Base-by-base conservation (phyloP, 2,888 invertebrate genomes). In the Archips crataeganus region DNA sequence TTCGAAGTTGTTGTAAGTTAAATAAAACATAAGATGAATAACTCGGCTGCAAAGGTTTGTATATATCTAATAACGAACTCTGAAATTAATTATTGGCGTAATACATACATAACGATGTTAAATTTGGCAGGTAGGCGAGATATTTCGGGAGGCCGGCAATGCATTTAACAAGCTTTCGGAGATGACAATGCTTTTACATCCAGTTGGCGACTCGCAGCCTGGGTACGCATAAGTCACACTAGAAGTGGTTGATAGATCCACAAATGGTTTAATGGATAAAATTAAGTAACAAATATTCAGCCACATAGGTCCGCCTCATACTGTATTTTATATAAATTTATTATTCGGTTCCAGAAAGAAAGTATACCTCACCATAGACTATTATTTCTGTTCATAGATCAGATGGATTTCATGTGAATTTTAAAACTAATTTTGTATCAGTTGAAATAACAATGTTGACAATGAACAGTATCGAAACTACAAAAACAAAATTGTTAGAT, bases 101-200 rank as follows among this genome's bases (percentile, higher is more conserved):
- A n/a, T 57, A 57, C 23, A n/a, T 57, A 57, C 23, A 23, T 36
- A 45, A 32, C 66, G 10, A 64, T 76, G 74, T 71, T 62, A 15
- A 78, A 79, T 69, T 75, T 89, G 87, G 71, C 82, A 99, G 98
- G 99, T 99, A 78, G 99, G 99, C 70, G 99, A 99, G 92, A 99
- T 99, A 85, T 99, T 99, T 88, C 97, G 98, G 42, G 98, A 98
- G 78, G 99, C 99, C 36, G 99, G 99, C 49, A 97, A 97, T 77
- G 99, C 99, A 0, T 99, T 99, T 89, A 98, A 97, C 84, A 98
- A 98, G 90, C 95, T 99, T 61, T 98, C 99, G 0, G 99, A 99
- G 86, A 95, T 99, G 85, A 99, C 99, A 0, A 97, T 98, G 97
- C 97, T 98, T 84, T 93, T 99, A 45, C 98, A 99, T 94, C 98